Conservation (phyloP, 2,888 invertebrate genomes). For the Luffia ferchaultella region DNA sequence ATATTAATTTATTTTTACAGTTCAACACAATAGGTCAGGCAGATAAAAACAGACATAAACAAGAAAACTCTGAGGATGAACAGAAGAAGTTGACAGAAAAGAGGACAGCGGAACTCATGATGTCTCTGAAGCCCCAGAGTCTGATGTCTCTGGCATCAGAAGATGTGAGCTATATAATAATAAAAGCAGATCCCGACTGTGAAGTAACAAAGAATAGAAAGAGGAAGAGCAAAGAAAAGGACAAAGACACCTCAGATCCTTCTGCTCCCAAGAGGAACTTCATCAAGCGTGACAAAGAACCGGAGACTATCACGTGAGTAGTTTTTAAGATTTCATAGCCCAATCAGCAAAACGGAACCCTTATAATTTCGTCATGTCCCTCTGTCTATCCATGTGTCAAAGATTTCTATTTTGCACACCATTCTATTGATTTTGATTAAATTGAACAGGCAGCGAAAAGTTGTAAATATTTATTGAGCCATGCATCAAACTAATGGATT, state of each 20-base stretch:
- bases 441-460: too few relatives aligned
- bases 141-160: slow-evolving; percentile 23
- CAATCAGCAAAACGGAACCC: background rate
- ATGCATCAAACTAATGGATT: too few relatives aligned
- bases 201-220: slow-evolving; percentile 10
- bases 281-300: slow-evolving; percentile 10
- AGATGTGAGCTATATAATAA: slow-evolving; percentile 53
- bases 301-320: slow-evolving; percentile 31
- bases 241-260: slow-evolving; percentile 14
- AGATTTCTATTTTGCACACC: too few relatives aligned
- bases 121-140: background rate
- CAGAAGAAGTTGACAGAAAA: background rate
- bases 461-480: too few relatives aligned
- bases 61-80: background rate
- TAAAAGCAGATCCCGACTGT: slow-evolving; percentile 21
- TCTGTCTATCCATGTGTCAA: background rate
- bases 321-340: slow-evolving; percentile 4
- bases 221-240: slow-evolving; percentile 13
- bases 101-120: background rate
- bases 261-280: slow-evolving; percentile 19
- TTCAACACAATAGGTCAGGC: too few relatives aligned
- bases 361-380: slow-evolving; percentile 11
- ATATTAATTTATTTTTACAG: too few relatives aligned
- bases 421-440: too few relatives aligned
- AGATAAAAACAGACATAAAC: background rate